Evolutionary conservation across 2,797 vertebrate species (phyloP).

Genomic region (Ammospiza maritima): DNA sequence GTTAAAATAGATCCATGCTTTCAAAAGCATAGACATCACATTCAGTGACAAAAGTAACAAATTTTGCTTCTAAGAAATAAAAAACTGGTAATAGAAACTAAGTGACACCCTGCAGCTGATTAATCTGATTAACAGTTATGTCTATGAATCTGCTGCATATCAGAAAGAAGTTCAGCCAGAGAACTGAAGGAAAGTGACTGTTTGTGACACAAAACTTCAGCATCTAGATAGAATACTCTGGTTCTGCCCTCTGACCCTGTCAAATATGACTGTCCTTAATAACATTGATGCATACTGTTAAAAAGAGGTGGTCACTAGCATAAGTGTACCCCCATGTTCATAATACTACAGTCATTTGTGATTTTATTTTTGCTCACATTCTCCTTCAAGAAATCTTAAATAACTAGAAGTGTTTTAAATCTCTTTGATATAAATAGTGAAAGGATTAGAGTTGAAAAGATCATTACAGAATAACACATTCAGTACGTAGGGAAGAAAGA

Average conservation of each 20-base stretch:
- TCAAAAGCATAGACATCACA: not conserved
- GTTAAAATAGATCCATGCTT: not conserved
- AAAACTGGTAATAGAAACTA: not conserved
- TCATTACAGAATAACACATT: not conserved
- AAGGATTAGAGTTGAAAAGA: not conserved
- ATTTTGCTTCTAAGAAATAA: not conserved
- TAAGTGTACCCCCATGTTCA: not conserved
- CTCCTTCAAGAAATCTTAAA: not conserved
- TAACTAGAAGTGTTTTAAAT: not conserved
- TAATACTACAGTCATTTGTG: not conserved
- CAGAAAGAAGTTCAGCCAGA: not conserved
- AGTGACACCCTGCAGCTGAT: not conserved
- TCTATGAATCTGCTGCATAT: not conserved
- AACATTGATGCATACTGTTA: not conserved
- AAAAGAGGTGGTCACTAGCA: not conserved
- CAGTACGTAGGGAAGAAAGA: accelerated
- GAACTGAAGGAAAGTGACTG: not conserved
- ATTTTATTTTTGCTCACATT: not conserved
- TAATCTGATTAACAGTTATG: not conserved
- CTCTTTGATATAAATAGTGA: not conserved
- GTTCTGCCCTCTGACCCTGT: not conserved
- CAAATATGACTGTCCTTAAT: not conserved
- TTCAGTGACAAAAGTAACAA: not conserved
- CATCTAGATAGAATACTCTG: not conserved
- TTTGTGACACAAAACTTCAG: not conserved